Percentiles rank a stretch among this genome's conserved stretches.
These are phyloP conservation scores for Trichonephila clavipes DNA, from an alignment of 1,140 invertebrate genomes.

Conservation along the genomic window DNA sequence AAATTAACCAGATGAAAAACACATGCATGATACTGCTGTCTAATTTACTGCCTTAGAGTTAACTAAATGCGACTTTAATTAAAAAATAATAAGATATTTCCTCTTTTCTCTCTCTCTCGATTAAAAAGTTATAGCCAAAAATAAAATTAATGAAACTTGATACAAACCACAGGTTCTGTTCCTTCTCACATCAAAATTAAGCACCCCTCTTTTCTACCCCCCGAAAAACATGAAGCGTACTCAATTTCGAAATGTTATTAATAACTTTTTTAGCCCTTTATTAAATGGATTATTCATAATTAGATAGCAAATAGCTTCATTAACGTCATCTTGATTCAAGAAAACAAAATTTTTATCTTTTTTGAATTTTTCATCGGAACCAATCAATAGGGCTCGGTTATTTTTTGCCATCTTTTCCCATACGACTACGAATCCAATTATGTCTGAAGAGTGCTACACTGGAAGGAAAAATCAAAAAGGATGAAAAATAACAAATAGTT, in stretches of 20 bases:
- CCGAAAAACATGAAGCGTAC: not conserved
- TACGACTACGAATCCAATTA: not conserved
- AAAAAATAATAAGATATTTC: too few species aligned
- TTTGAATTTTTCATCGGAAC: not conserved
- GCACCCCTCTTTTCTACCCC: not conserved
- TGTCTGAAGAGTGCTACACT: not conserved
- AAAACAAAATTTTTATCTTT: not conserved
- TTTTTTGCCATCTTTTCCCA: not conserved
- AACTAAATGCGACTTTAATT: too few species aligned
- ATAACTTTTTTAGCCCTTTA: not conserved
- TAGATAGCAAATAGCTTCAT: not conserved
- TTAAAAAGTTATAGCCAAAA: not conserved
- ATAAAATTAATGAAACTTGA: not conserved
- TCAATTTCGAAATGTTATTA: not conserved
- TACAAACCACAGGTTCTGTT: not conserved
- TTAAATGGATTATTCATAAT: slow-evolving; percentile 27
- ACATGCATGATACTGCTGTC: too few species aligned
- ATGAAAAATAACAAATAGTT: not conserved
- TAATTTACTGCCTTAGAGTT: too few species aligned
- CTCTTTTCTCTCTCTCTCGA: too few species aligned
- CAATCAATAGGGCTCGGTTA: not conserved
- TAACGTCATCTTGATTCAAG: not conserved
- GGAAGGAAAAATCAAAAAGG: not conserved
- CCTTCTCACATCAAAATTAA: not conserved
- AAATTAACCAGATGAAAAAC: too few species aligned